Evolutionary conservation across 1,140 invertebrate species (phyloP).

Genomic region (Drosophila subpulchrella): DNA sequence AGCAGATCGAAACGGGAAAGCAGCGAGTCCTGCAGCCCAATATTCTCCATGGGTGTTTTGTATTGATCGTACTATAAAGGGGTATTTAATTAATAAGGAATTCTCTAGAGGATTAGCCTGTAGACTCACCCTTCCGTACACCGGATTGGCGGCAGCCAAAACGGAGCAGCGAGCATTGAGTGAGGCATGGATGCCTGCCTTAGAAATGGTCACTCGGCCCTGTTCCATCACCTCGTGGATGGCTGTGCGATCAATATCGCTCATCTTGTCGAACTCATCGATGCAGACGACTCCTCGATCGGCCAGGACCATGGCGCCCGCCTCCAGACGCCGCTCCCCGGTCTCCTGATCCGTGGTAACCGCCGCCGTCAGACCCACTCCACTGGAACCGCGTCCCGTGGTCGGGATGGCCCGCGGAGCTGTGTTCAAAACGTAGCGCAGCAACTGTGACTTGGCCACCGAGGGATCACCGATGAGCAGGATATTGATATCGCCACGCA

Average conservation of each 20-base stretch:
- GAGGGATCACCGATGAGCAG: slow-evolving; percentile 99
- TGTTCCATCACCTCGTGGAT: slow-evolving; percentile 99
- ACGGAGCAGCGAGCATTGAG: slow-evolving; percentile 99
- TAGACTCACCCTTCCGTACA: slow-evolving; percentile 94
- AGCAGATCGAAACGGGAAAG: slow-evolving; percentile 99
- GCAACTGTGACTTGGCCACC: slow-evolving; percentile 98
- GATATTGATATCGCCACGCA: slow-evolving; percentile 99
- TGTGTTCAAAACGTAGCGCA: slow-evolving; percentile 97
- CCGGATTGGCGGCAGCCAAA: slow-evolving; percentile 99
- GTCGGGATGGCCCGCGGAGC: slow-evolving; percentile 98
- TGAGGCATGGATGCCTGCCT: slow-evolving; percentile 99
- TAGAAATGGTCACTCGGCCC: slow-evolving; percentile 98
- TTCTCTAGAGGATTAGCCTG: neutral
- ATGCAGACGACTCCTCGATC: slow-evolving; percentile 99
- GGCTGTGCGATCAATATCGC: slow-evolving; percentile 99
- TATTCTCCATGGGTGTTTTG: slow-evolving; percentile 99
- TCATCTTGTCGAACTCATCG: slow-evolving; percentile 99
- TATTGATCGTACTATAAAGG: slow-evolving; percentile 96
- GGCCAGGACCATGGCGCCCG: slow-evolving; percentile 99
- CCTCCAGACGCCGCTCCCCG: slow-evolving; percentile 95
- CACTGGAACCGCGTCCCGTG: slow-evolving; percentile 97
- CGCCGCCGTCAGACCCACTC: slow-evolving; percentile 99
- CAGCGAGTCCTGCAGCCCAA: slow-evolving; percentile 98
- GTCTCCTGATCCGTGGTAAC: slow-evolving; percentile 98
- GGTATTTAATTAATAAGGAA: neutral